Evolutionary conservation across 2,113 vertebrate species (phyloP).

Genomic region (Nothobranchius kuhntae): DNA sequence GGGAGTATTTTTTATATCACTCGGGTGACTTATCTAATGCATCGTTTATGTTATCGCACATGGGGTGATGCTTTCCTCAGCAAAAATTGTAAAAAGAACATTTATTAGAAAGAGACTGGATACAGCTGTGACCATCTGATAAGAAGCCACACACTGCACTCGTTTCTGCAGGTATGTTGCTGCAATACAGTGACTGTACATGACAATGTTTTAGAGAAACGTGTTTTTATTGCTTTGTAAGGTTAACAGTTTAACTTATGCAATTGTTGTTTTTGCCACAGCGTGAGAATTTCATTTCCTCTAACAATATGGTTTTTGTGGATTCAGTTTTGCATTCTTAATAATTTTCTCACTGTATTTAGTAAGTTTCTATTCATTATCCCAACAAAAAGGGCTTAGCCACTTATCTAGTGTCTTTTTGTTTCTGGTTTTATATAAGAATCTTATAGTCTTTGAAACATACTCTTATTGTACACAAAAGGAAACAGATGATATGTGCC

Average conservation of each 20-base stretch:
- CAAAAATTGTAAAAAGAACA: not conserved
- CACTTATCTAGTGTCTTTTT: too few species aligned
- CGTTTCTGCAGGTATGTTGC: not conserved
- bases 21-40: not conserved
- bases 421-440: too few species aligned
- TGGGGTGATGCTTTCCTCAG: not conserved
- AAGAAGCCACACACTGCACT: not conserved
- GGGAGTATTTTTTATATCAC: not conserved
- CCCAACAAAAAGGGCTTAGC: too few species aligned
- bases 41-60: not conserved
- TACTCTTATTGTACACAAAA: too few species aligned
- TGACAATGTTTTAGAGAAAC: not conserved
- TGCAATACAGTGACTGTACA: not conserved
- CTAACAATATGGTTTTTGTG: too few species aligned
- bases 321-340: too few species aligned
- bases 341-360: too few species aligned
- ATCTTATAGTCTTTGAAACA: too few species aligned
- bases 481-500: too few species aligned
- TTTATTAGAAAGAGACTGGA: not conserved
- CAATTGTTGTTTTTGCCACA: too few species aligned
- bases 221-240: not conserved
- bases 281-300: too few species aligned
- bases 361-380: too few species aligned
- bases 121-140: not conserved
- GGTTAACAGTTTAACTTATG: not conserved